Conservation (phyloP, 1,140 invertebrate genomes). For the Lordiphosa stackelbergi region DNA sequence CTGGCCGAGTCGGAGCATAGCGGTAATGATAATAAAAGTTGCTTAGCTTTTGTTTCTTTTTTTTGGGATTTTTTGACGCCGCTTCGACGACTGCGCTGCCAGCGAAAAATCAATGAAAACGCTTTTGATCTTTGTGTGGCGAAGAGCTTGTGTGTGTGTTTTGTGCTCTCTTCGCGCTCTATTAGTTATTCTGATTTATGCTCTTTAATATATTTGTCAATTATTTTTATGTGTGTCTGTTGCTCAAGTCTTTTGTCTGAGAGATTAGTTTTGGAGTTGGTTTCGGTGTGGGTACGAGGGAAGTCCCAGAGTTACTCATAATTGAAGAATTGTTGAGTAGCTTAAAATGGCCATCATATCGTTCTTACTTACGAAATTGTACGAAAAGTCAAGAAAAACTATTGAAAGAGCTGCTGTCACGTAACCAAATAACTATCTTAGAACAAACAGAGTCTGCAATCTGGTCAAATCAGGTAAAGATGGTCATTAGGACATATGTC, state of each 20-base stretch:
- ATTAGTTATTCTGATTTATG: constrained; percentile 69
- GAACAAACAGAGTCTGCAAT: too few relatives aligned
- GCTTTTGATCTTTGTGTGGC: constrained; percentile 31
- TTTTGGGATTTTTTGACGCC: constrained; percentile 16
- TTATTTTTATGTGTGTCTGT: constrained; percentile 63
- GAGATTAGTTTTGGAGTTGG: constrained; percentile 52
- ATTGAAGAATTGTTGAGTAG: too few relatives aligned
- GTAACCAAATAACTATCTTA: too few relatives aligned
- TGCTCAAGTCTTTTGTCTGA: constrained; percentile 54
- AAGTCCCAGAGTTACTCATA: too few relatives aligned
- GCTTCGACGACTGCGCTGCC: constrained; percentile 14
- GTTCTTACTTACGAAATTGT: too few relatives aligned
- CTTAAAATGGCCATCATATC: too few relatives aligned
- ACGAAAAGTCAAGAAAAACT: too few relatives aligned
- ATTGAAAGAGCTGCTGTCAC: too few relatives aligned
- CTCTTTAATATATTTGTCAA: constrained; percentile 74
- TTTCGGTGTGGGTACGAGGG: constrained; percentile 10
- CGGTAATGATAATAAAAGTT: constrained; percentile 73
- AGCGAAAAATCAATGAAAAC: constrained; percentile 61
- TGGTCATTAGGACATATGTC: too few relatives aligned
- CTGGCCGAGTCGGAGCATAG: constrained; percentile 51
- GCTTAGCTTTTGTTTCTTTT: constrained; percentile 33
- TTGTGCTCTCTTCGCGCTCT: constrained; percentile 54
- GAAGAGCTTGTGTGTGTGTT: constrained; percentile 6
- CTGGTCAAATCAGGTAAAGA: too few relatives aligned